Percentiles rank a stretch among this genome's conserved stretches.
Conservation (phyloP, 2,797 vertebrate species). For the Sebastes trivittatus region DNA sequence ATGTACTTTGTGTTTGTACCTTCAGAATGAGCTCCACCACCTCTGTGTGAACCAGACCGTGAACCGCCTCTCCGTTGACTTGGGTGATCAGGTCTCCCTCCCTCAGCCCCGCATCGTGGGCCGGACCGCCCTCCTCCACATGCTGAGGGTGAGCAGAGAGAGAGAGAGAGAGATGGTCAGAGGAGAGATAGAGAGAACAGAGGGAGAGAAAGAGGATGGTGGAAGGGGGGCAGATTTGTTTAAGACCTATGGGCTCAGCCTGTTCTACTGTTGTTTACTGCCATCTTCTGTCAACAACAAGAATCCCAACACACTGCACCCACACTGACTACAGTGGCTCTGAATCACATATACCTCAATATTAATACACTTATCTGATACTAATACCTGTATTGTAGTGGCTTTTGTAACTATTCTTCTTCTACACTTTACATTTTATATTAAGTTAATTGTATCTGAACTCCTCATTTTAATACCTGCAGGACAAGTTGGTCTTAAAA, state of each 20-base stretch:
- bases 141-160: slow-evolving; percentile 80
- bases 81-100: slow-evolving; percentile 97
- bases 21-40: slow-evolving; percentile 97
- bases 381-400: no score
- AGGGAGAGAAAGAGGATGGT: no score
- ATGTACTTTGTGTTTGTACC: slow-evolving; percentile 72
- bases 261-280: slow-evolving; percentile 24
- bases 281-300: slow-evolving; percentile 41
- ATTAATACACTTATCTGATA: neutral
- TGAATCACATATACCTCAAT: neutral
- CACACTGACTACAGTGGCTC: neutral
- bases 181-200: neutral
- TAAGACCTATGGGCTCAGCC: neutral
- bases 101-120: slow-evolving; percentile 91
- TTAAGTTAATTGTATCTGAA: neutral
- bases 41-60: slow-evolving; percentile 96
- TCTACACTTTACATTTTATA: neutral
- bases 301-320: neutral
- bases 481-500: neutral
- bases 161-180: neutral
- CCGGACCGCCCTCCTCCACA: slow-evolving; percentile 92
- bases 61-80: slow-evolving; percentile 94
- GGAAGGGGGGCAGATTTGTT: neutral
- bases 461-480: neutral
- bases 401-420: neutral